Evolutionary conservation across 2,888 invertebrate genomes (phyloP), one percentile per base, ranked within the genome.

Genomic region (Chrysodeixis includens): DNA sequence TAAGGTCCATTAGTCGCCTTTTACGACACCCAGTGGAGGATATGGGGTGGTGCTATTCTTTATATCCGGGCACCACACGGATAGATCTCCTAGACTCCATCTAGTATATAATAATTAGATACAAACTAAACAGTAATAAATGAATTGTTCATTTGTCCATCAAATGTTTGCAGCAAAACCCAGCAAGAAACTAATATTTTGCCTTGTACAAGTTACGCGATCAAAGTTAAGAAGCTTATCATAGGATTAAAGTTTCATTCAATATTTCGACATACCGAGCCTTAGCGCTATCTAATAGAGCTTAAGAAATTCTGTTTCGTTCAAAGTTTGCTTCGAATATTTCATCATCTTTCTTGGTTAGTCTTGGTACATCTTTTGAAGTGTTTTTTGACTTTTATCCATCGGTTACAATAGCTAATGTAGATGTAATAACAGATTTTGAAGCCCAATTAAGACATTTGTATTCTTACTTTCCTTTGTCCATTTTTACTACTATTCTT

Each of bases 141-240:
- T 26, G 26, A 26, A 26, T n/a, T n/a, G n/a, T n/a, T n/a, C 26
- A 26, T n/a, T n/a, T n/a, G 26, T 26, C 3, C 26, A 26, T 26
- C 35, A 35, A 35, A 35, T 10, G 10, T 2, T 10, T 35, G 12
- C 12, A 9, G 12, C 12, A 2, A 35, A 35, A 35, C 12, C 1
- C 40, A n/a, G 5, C 5, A n/a, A 40, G 40, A 40, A 40, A 40
- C 40, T 40, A 5, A n/a, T 0, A 40, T 4, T 40, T n/a, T n/a
- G 40, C 40, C 40, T 40, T 40, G 40, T 40, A 40, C 18, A 20
- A 49, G 20, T 49, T 40, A 49, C 18, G 46, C 46, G 18, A 49
- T 10, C 18, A 20, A 40, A 40, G 40, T 20, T 49, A 49, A 49
- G 46, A 18, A 18, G 46, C 46, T 49, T 49, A 49, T 46, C 46